Evolutionary conservation across 2,113 vertebrate species (phyloP), one percentile per base, ranked within the genome.

Genomic region (Centropristis striata): DNA sequence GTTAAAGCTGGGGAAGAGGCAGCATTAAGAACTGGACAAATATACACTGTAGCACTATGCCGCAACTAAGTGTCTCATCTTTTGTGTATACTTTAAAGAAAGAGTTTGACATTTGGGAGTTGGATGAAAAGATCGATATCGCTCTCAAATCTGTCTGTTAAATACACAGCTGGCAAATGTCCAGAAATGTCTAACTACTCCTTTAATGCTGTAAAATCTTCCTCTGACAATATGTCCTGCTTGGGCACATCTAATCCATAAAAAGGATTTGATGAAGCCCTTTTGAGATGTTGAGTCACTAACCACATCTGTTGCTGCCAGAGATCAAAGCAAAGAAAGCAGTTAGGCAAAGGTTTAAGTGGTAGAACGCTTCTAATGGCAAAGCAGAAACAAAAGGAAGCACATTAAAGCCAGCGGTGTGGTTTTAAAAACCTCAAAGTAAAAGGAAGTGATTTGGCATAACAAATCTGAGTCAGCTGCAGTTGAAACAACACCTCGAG

Each of bases 211-310:
- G 21, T 46, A 41, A 47, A 79, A 71, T 39, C 37, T 37, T 18
- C 47, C 65, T 46, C 18, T 54, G 8, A 53, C 71, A 75, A 23
- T 46, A 21, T 32, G 53, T 68, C 54, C 67, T 21, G 71, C 70
- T 73, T 53, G 27, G 46, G 67, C 75, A 78, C 49, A 70, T 69
- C 37, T 28, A 21, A 69, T 74, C 71, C 41, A 55, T 66, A 77
- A 81, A 77, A 86, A 73, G 64, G 54, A 85, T 80, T 81, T 66
- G 57, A 83, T 66, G 65, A 84, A 91, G 64, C 59, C 58, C 55
- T 70, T 81, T 63, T 54, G 70, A 82, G 60, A 82, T 55, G 63
- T 51, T 82, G 85, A 92, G 71, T 90, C 83, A 90, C 68, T n/a
- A 44, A 83, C 75, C 89, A 91, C 88, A 86, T 87, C 81, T 78